These are phyloP conservation scores for Coenonympha glycerion DNA, from an alignment of 2,888 invertebrate species.

Conservation along the genomic window DNA sequence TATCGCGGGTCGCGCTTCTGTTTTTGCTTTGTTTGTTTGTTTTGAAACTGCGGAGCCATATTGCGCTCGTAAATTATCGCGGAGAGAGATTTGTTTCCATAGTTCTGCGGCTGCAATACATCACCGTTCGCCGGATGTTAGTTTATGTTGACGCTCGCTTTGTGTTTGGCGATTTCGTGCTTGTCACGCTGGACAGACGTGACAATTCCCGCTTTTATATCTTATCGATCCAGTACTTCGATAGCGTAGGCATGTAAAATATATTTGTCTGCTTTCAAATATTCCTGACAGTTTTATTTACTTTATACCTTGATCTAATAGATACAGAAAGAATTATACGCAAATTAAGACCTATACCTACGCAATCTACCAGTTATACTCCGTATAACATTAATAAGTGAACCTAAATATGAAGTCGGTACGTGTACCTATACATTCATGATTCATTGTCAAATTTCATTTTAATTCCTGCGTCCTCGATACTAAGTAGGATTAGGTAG, in stretches of 20 bases:
- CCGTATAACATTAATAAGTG: no score
- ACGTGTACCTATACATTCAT: no score
- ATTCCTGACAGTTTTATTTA: slow-evolving; percentile 6
- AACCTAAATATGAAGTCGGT: no score
- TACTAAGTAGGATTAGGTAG: no score
- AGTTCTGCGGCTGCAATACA: slow-evolving; percentile 70
- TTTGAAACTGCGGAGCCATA: slow-evolving; percentile 63
- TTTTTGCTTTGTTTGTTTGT: slow-evolving; percentile 63
- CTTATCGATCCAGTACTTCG: slow-evolving; percentile 33
- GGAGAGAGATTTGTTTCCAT: slow-evolving; percentile 72
- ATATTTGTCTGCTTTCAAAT: slow-evolving; percentile 16
- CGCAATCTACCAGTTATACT: no score
- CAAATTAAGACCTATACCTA: no score
- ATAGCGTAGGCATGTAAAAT: slow-evolving; percentile 27
- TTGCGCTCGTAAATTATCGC: slow-evolving; percentile 71
- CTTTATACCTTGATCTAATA: not conserved
- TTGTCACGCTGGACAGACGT: slow-evolving; percentile 48
- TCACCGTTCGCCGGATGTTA: slow-evolving; percentile 70
- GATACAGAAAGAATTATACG: no score
- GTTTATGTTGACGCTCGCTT: slow-evolving; percentile 68
- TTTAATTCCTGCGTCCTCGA: no score
- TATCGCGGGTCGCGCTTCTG: slow-evolving; percentile 62
- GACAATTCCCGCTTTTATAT: slow-evolving; percentile 45
- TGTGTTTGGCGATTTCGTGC: slow-evolving; percentile 61
- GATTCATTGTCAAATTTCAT: no score